Percentiles rank a stretch among this genome's conserved stretches.
Evolutionary conservation across 2,797 vertebrate genomes (phyloP).

Genomic region (Neopelma chrysocephalum): DNA sequence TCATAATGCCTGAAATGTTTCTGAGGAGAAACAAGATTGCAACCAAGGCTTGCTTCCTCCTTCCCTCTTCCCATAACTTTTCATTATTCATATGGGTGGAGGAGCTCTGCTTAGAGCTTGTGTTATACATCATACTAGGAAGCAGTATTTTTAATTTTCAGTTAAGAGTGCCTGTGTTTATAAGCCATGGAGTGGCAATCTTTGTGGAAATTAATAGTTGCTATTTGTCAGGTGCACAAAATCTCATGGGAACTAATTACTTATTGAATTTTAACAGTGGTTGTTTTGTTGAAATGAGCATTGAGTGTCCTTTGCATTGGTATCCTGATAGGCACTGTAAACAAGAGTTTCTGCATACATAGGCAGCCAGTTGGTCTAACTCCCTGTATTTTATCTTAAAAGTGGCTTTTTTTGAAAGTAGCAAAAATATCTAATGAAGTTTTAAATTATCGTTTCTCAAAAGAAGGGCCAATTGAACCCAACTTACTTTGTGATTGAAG

Average conservation of each 20-base stretch:
- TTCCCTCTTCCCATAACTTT: not conserved
- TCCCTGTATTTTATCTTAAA: not conserved
- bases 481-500: not conserved
- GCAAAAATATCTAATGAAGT: not conserved
- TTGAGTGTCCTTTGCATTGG: not conserved
- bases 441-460: not conserved
- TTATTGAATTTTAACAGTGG: not conserved
- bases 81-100: not conserved
- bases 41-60: not conserved
- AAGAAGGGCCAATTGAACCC: not conserved
- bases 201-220: not conserved
- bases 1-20: conserved; percentile 21
- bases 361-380: not conserved
- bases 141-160: not conserved
- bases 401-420: not conserved
- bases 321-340: not conserved
- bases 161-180: not conserved
- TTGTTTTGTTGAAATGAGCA: not conserved
- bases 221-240: not conserved
- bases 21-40: conserved; percentile 25
- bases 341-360: not conserved
- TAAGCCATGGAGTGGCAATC: not conserved
- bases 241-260: not conserved
- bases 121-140: not conserved
- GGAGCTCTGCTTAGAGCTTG: not conserved